phyloP scores from a whole-genome alignment of 2,888 invertebrate genomes.

The Acleris sparsana region DNA sequence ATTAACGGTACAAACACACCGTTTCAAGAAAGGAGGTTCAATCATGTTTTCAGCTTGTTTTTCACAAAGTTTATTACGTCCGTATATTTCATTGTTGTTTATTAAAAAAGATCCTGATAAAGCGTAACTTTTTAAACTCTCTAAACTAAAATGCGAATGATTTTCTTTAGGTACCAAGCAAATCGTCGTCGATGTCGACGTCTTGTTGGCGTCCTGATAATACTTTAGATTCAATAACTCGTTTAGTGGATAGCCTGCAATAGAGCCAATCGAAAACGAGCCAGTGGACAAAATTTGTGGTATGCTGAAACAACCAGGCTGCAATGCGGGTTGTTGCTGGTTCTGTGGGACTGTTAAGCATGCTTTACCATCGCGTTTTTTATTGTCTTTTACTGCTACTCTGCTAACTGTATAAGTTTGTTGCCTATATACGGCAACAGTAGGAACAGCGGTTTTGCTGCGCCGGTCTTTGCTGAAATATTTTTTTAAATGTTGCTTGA shows the following conservation, averaged over 20 bases:
- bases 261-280: too few species aligned
- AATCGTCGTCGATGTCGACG: too few species aligned
- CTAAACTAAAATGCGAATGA: not conserved
- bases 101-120: not conserved
- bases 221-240: not conserved
- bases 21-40: not conserved
- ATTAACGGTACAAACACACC: slow-evolving; percentile 1
- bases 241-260: too few species aligned
- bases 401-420: slow-evolving; percentile 38
- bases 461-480: not conserved
- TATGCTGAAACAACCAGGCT: not conserved
- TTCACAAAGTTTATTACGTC: not conserved
- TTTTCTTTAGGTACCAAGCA: not conserved
- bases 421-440: not conserved
- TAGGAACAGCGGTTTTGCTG: not conserved
- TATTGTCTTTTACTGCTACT: slow-evolving; percentile 35
- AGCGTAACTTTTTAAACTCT: not conserved
- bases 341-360: slow-evolving; percentile 9
- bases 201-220: not conserved
- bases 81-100: not conserved
- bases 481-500: not conserved
- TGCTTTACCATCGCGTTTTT: slow-evolving; percentile 19
- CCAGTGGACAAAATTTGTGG: not conserved
- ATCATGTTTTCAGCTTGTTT: not conserved
- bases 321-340: not conserved